Conservation (phyloP, 2,113 vertebrate species). For the Tichodroma muraria region DNA sequence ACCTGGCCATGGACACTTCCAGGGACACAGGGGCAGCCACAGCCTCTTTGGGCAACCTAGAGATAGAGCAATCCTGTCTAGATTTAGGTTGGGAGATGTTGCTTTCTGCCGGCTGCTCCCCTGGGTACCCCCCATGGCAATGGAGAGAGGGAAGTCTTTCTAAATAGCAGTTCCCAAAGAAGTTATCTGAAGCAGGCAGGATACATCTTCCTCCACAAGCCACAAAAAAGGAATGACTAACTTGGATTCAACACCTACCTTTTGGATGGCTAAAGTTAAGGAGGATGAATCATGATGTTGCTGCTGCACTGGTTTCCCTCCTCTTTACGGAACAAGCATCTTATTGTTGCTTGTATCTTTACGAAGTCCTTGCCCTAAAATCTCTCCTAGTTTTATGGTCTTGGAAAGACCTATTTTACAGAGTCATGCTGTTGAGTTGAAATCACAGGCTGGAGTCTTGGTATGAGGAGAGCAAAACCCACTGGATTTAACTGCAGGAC, state of each 20-base stretch:
- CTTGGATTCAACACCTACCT: conserved; percentile 22
- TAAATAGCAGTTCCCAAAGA: neutral
- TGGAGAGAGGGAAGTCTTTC: neutral
- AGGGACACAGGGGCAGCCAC: neutral
- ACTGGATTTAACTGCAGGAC: neutral
- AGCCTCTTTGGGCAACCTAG: neutral
- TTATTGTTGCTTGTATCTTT: neutral
- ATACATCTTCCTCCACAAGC: conserved; percentile 4
- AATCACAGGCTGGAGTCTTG: neutral
- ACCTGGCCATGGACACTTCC: neutral
- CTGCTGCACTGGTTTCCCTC: neutral
- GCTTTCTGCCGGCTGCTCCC: neutral
- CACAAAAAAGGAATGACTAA: conserved; percentile 30
- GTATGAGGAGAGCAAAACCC: neutral
- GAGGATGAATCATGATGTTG: conserved; percentile 23
- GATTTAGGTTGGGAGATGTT: neutral
- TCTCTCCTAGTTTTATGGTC: neutral
- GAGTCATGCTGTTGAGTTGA: neutral
- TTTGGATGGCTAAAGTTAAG: neutral
- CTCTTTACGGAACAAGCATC: neutral
- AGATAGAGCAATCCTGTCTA: neutral
- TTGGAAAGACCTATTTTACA: neutral
- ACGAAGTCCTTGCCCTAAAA: neutral
- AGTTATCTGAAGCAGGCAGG: neutral
- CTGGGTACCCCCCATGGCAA: neutral